Base-by-base conservation (phyloP, 2,888 invertebrate genomes). In the Incurvaria masculella region DNA sequence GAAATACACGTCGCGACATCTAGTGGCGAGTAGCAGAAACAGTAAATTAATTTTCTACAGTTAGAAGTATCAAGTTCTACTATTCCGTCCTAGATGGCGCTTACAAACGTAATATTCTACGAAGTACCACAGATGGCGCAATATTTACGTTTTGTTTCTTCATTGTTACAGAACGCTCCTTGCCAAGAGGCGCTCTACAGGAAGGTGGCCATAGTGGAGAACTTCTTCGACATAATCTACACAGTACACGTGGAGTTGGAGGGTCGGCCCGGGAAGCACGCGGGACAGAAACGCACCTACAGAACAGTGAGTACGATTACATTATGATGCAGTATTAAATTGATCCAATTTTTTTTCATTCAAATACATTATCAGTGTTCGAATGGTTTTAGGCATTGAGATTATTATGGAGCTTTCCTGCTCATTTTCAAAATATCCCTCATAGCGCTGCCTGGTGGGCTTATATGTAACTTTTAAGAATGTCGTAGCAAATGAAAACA, bases 271-370 rank as follows among this genome's bases (percentile, higher is more conserved):
- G 94, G 95, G 49, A 94, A 94, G 70, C 97, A 97, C 66, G 96
- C 96, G n/a, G 97, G 97, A 39, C 97, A 97, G 68, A 97, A 97
- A 67, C 83, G 95, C 56, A 97, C 97, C 1, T 97, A 97, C 75
- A 84, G 94, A 81, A 96, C 95, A 66, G 97, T 97, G 79, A 86
- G 88, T 80, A 49, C n/a, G 40, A 16, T 11, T 18, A 21, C 14
- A 16, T 23, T 23, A 26, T 44, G 27, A 3, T n/a, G 40, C 40
- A 26, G 5, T n/a, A 26, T 26, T 26, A 14, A 26, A 4, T 21
- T 19, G 46, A 21, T 20, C 46, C 46, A 46, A 33, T 38, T 46
- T 11, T 45, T n/a, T n/a, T n/a, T n/a, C n/a, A n/a, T n/a, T n/a
- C n/a, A n/a, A n/a, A n/a, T n/a, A 27, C 27, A 27, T 27, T 27